Percentiles rank a stretch among this genome's conserved stretches.
phyloP scores from a whole-genome alignment of 2,797 vertebrate species.

The Urocyon cinereoargenteus region DNA sequence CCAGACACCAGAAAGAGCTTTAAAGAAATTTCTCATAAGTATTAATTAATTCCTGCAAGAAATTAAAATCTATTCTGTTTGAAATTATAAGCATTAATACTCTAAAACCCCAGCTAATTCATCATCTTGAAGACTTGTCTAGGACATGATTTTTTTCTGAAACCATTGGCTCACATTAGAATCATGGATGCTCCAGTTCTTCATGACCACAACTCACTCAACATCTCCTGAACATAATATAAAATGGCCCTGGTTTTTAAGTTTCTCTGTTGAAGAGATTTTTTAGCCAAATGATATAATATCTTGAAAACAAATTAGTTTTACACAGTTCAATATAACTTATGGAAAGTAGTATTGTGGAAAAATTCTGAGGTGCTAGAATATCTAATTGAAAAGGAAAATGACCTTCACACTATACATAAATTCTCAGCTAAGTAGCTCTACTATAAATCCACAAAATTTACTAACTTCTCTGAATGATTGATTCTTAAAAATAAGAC shows the following conservation, averaged over 20 bases:
- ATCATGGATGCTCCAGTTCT: background rate
- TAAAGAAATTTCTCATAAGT: slow-evolving; percentile 56
- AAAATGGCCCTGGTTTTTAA: background rate
- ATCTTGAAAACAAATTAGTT: slow-evolving; percentile 51
- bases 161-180: background rate
- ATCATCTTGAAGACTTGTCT: background rate
- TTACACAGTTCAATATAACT: background rate
- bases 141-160: background rate
- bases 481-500: slow-evolving; percentile 11
- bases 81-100: slow-evolving; percentile 26
- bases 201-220: background rate
- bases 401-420: background rate
- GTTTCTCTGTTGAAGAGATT: background rate
- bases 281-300: background rate
- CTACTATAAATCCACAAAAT: background rate
- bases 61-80: slow-evolving; percentile 66
- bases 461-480: background rate
- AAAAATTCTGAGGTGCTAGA: background rate
- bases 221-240: background rate
- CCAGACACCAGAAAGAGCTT: slow-evolving; percentile 48
- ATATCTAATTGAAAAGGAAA: slow-evolving; percentile 12
- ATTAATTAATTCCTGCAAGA: slow-evolving; percentile 69
- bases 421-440: background rate
- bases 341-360: background rate
- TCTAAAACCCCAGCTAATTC: background rate